phyloP scores from a whole-genome alignment of 2,797 vertebrate genomes.

The Mormyrus proboscirostris region DNA sequence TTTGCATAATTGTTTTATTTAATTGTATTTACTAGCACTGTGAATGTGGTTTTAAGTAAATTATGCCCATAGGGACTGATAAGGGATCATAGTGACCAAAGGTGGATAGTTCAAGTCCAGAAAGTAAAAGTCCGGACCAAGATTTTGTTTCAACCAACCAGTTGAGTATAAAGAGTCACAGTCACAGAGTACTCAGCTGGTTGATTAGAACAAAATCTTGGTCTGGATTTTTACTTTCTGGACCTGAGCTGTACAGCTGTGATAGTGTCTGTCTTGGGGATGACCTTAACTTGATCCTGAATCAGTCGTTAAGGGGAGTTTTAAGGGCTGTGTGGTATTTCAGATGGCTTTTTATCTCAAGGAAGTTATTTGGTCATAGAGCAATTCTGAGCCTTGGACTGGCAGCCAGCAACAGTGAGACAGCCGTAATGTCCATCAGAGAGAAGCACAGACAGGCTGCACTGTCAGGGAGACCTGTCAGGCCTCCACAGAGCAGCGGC shows the following conservation, averaged over 20 bases:
- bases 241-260: background rate
- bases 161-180: background rate
- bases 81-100: background rate
- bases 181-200: background rate
- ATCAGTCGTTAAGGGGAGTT: background rate
- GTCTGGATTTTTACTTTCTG: background rate
- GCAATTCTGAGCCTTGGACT: background rate
- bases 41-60: constrained; percentile 58
- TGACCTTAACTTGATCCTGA: background rate
- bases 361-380: background rate
- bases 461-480: background rate
- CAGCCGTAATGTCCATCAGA: background rate
- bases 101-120: background rate
- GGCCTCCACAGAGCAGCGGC: background rate
- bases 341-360: background rate
- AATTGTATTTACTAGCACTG: constrained; percentile 49
- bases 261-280: background rate
- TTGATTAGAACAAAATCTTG: background rate
- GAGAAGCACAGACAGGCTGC: background rate
- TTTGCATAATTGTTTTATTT: constrained; percentile 32
- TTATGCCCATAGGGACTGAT: background rate
- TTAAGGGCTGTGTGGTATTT: background rate
- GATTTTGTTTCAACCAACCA: background rate
- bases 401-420: background rate
- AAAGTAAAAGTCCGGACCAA: background rate